phyloP scores from a whole-genome alignment of 1,140 invertebrate species.

The Centruroides vittatus region DNA sequence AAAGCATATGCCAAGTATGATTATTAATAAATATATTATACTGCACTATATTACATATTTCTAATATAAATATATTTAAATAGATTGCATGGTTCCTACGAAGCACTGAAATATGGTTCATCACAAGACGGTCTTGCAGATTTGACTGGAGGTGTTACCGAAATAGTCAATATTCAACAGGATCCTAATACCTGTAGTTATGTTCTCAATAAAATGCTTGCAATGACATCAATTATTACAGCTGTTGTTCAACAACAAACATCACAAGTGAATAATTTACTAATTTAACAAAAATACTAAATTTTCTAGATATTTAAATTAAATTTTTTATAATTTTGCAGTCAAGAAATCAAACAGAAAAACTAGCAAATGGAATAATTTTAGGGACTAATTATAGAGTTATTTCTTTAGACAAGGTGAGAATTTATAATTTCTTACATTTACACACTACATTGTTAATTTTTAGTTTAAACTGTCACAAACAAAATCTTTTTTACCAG shows the following conservation, averaged over 20 bases:
- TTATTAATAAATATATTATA: constrained; percentile 12
- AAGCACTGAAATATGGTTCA: constrained; percentile 85
- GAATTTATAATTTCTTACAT: too few relatives aligned
- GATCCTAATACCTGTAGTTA: constrained; percentile 48
- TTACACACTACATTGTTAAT: not conserved
- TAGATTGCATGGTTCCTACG: constrained; percentile 92
- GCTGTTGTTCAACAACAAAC: constrained; percentile 44
- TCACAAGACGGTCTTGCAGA: constrained; percentile 72
- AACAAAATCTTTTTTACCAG: too few relatives aligned
- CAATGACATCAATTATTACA: constrained; percentile 73
- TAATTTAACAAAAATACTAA: too few relatives aligned
- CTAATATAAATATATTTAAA: constrained; percentile 13
- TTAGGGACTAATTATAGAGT: constrained; percentile 64
- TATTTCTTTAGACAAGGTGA: constrained; percentile 59
- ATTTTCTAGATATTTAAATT: not conserved
- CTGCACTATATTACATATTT: not conserved
- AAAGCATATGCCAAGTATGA: constrained; percentile 96
- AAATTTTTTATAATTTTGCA: not conserved
- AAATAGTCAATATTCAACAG: constrained; percentile 47
- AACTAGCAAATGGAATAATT: constrained; percentile 62
- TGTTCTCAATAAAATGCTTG: constrained; percentile 53
- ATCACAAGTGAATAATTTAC: constrained; percentile 25
- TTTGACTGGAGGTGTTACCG: constrained; percentile 74
- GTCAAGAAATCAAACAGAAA: constrained; percentile 32
- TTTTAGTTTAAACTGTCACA: too few relatives aligned